Conservation (phyloP, 2,888 invertebrate genomes). For the Globia sparganii region DNA sequence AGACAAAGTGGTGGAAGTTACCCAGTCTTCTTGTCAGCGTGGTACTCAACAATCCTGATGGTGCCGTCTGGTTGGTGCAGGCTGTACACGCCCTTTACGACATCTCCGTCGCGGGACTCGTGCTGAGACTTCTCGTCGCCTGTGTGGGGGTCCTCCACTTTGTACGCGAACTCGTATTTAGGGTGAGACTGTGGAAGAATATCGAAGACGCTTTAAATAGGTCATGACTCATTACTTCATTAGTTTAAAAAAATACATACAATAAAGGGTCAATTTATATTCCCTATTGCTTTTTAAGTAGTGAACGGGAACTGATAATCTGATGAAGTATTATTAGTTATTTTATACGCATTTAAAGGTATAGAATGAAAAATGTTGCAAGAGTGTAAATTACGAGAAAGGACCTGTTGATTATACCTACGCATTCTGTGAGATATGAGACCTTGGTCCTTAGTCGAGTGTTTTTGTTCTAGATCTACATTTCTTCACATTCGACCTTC, state of each 20-base stretch:
- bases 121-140: constrained; percentile 88
- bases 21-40: constrained; percentile 80
- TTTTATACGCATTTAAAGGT: constrained; percentile 29
- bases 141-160: constrained; percentile 87
- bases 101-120: constrained; percentile 88
- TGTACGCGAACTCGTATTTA: constrained; percentile 86
- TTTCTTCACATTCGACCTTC: constrained; percentile 31
- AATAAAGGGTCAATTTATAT: too few species aligned
- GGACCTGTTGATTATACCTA: constrained; percentile 21
- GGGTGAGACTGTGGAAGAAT: constrained; percentile 75
- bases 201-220: background rate
- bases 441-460: constrained; percentile 15
- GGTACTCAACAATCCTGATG: constrained; percentile 85
- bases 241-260: background rate
- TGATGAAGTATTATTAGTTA: constrained; percentile 2
- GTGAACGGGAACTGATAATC: constrained; percentile 16
- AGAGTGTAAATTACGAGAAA: constrained; percentile 33
- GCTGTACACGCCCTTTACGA: constrained; percentile 90
- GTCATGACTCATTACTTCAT: too few species aligned
- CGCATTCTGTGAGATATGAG: constrained; percentile 20
- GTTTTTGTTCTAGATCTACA: constrained; percentile 8
- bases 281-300: too few species aligned
- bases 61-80: constrained; percentile 84
- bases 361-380: constrained; percentile 14
- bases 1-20: constrained; percentile 36